Conservation (phyloP, 2,888 invertebrate genomes). For the Hemaris fuciformis region DNA sequence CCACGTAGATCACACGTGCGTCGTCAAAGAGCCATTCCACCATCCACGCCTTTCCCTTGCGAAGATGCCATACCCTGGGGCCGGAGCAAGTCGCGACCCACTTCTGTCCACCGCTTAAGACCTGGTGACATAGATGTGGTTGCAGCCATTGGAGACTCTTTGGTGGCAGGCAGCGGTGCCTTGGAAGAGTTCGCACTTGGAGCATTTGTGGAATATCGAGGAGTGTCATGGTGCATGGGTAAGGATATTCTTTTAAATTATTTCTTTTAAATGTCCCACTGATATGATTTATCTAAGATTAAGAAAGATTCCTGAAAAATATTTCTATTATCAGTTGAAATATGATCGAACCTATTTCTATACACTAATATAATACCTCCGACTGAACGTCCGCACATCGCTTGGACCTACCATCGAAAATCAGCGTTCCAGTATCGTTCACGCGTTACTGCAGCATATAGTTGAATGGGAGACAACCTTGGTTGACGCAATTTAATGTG, state of each 20-base stretch:
- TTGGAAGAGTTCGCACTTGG: conserved; percentile 87
- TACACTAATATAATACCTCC: no score
- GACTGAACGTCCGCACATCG: no score
- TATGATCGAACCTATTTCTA: no score
- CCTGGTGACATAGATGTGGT: conserved; percentile 87
- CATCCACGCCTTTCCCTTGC: conserved; percentile 82
- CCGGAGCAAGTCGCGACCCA: conserved; percentile 71
- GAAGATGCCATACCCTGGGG: conserved; percentile 62
- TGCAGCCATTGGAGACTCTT: conserved; percentile 87
- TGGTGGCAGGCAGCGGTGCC: conserved; percentile 88
- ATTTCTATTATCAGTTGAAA: no score
- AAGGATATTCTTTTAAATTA: conserved; percentile 17
- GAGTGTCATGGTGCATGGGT: conserved; percentile 89
- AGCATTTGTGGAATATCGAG: conserved; percentile 87
- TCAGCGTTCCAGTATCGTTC: no score
- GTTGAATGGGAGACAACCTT: no score
- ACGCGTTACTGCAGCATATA: no score
- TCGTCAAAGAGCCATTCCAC: conserved; percentile 73
- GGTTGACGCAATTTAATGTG: no score
- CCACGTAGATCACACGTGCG: conserved; percentile 68
- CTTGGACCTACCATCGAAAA: no score
- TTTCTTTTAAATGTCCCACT: no score
- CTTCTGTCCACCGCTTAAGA: conserved; percentile 84
- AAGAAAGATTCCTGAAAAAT: no score
- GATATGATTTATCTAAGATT: no score